Evolutionary conservation across 2,113 vertebrate genomes (phyloP), one percentile per base, ranked within the genome.

Genomic region (Cebus imitator): DNA sequence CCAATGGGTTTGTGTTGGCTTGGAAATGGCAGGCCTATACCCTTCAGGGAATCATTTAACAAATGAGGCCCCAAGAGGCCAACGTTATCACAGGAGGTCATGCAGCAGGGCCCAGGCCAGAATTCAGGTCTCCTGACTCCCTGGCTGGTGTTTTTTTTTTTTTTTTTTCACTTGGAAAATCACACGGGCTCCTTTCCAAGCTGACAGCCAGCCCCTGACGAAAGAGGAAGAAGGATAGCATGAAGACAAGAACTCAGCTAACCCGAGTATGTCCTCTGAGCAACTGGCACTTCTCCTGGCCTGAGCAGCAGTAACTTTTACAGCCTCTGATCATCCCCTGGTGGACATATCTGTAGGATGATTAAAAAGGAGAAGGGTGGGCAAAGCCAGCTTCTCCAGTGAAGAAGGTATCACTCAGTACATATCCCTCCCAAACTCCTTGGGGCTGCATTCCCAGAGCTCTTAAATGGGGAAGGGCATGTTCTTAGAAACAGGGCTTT

Each of bases 381-480:
- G 55, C n/a, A 48, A 32, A 45, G 73, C 0, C 9, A 64, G 66
- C 16, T 55, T 79, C 73, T 35, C 0, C 14, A 35, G 1, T 11
- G 88, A 37, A 68, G 40, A 35, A 14, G 32, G n/a, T 0, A n/a
- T n/a, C 32, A 25, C 32, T 50, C 8, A 11, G 68, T 3, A 11
- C 25, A 20, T 2, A 35, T 6, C 32, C 50, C 64, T 13, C 21
- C 66, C 43, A 27, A 35, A 37, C 1, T 5, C 64, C 89, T n/a
- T 0, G 0, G 48, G 80, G 64, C 50, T 35, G 7, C 17, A 32
- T 7, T 85, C 45, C 45, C 2, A 1, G 61, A 10, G 20, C 48
- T 17, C n/a, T 23, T 9, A 18, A 11, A 30, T 0, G 8, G 16
- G 4, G 55, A 37, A 11, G 8, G 73, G 64, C 4, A 8, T 0